A percentile compares a stretch with the other conserved stretches of the same genome.
These are phyloP conservation scores for Verasper variegatus DNA, from an alignment of 2,113 vertebrate genomes.

Conservation along the genomic window DNA sequence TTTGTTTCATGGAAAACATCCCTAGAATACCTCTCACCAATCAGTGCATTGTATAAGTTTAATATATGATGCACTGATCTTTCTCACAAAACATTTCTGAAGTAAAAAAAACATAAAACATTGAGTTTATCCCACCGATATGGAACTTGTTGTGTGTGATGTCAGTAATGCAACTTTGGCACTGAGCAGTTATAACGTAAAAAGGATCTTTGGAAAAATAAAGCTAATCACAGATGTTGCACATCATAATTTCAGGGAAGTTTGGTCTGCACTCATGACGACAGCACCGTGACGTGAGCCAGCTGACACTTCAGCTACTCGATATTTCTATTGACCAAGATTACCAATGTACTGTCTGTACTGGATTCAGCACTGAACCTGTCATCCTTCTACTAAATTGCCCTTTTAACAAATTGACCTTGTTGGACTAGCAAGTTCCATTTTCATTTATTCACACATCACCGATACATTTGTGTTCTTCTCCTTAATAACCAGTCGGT, in stretches of 20 bases:
- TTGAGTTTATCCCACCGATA: neutral
- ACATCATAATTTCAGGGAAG: neutral
- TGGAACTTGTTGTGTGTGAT: slow-evolving; percentile 3
- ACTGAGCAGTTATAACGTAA: neutral
- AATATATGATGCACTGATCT: neutral
- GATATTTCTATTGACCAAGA: neutral
- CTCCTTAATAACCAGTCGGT: neutral
- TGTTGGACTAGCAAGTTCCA: neutral
- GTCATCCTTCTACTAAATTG: neutral
- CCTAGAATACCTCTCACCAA: slow-evolving; percentile 1
- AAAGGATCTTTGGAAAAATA: neutral
- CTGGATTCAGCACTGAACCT: neutral
- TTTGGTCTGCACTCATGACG: too few species aligned
- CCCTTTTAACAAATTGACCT: neutral
- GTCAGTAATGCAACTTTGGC: neutral
- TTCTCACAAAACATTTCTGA: neutral
- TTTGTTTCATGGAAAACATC: slow-evolving; percentile 3
- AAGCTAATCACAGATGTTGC: neutral
- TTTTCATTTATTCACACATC: neutral
- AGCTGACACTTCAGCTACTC: neutral
- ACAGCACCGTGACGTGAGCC: neutral
- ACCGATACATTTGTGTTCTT: neutral
- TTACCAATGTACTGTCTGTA: neutral
- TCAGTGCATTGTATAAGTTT: slow-evolving; percentile 6
- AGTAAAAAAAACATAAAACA: neutral